Percentiles rank a stretch among this genome's conserved stretches.
Evolutionary conservation across 1,140 invertebrate species (phyloP).

Genomic region (Calliphora vicina): DNA sequence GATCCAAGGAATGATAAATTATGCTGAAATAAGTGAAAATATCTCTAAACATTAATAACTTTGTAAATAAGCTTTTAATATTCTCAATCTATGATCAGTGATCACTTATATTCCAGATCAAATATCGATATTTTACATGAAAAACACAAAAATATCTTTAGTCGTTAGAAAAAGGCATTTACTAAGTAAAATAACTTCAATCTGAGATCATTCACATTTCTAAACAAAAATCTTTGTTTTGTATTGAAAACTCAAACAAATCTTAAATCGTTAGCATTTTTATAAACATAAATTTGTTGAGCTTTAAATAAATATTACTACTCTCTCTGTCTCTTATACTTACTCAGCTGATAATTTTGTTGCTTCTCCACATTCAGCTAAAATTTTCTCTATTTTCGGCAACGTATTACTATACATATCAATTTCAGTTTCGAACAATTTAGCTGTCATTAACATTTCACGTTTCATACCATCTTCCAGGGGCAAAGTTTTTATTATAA

Average conservation of each 20-base stretch:
- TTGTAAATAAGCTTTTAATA: too few species aligned
- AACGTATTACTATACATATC: conserved; percentile 27
- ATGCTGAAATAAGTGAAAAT: not conserved
- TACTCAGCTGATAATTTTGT: conserved; percentile 28
- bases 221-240: too few species aligned
- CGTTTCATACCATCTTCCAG: conserved; percentile 1
- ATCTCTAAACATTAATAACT: too few species aligned
- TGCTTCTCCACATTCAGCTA: not conserved
- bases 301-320: not conserved
- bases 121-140: too few species aligned
- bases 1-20: conserved; percentile 46
- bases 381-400: conserved; percentile 31
- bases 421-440: conserved; percentile 49
- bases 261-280: too few species aligned
- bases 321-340: not conserved
- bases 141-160: too few species aligned
- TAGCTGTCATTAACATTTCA: conserved; percentile 14
- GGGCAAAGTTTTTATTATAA: conserved; percentile 38
- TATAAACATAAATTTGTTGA: not conserved
- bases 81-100: too few species aligned
- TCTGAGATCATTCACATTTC: too few species aligned
- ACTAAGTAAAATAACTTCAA: too few species aligned
- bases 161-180: too few species aligned
- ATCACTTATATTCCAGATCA: too few species aligned
- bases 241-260: too few species aligned